Evolutionary conservation across 2,888 invertebrate genomes (phyloP).

Genomic region (Zygothrica quintamaculata): DNA sequence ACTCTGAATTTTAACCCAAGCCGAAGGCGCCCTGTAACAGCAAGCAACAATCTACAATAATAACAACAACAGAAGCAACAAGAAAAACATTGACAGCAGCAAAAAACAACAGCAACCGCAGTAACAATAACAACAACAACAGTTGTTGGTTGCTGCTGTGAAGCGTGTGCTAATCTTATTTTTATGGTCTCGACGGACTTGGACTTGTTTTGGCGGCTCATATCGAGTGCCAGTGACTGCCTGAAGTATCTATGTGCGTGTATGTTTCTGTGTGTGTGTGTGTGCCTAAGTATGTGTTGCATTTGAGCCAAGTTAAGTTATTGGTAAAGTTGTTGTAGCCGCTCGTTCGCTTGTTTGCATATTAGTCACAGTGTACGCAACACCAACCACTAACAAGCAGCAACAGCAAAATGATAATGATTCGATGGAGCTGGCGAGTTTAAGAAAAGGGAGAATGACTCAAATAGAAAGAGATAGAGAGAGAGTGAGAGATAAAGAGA

Average conservation of each 20-base stretch:
- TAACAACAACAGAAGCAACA: constrained; percentile 32
- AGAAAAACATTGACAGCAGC: constrained; percentile 25
- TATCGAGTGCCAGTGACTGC: constrained; percentile 39
- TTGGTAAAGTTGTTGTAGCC: constrained; percentile 63
- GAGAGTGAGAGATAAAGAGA: not conserved
- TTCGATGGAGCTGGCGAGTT: constrained; percentile 2
- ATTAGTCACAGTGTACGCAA: constrained; percentile 67
- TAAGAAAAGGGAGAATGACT: too few species aligned
- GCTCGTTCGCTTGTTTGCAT: constrained; percentile 72
- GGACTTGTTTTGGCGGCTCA: constrained; percentile 66
- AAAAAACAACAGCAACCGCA: constrained; percentile 30
- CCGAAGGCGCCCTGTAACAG: constrained; percentile 31
- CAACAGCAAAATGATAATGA: constrained; percentile 14
- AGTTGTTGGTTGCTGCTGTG: constrained; percentile 40
- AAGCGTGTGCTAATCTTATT: constrained; percentile 80
- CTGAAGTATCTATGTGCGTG: constrained; percentile 40
- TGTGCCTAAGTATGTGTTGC: constrained; percentile 39
- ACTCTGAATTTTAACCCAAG: constrained; percentile 33
- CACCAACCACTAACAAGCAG: constrained; percentile 14
- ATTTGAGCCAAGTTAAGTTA: constrained; percentile 77
- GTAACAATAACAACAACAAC: constrained; percentile 26
- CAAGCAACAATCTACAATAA: constrained; percentile 18
- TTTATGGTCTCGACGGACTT: constrained; percentile 76
- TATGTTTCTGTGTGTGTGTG: constrained; percentile 13
- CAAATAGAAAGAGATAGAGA: too few species aligned